Evolutionary conservation across 2,888 invertebrate species (phyloP).

Genomic region (Ischnura elegans): DNA sequence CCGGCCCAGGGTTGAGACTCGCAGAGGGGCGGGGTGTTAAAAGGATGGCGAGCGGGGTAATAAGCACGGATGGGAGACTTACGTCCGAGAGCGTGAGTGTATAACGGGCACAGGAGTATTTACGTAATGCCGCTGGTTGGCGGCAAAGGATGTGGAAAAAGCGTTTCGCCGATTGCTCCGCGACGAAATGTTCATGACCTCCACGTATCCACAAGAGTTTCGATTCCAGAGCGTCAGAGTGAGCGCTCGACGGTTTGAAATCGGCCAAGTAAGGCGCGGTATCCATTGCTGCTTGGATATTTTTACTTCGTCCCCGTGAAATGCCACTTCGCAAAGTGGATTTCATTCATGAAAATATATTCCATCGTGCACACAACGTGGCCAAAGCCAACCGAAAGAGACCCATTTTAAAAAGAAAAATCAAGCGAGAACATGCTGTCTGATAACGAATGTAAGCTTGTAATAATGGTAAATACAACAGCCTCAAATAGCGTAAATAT

Average conservation of each 20-base stretch:
- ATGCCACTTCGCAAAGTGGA: neutral
- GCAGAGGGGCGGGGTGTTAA: neutral
- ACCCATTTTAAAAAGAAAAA: too few relatives aligned
- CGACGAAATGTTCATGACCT: slow-evolving; percentile 31
- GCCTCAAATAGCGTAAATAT: too few relatives aligned
- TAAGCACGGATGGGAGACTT: neutral
- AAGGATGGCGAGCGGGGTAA: neutral
- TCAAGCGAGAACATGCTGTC: too few relatives aligned
- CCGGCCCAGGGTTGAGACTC: neutral
- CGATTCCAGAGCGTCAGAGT: neutral
- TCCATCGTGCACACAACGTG: neutral
- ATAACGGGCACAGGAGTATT: neutral
- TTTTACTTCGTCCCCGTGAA: neutral
- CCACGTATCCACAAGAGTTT: neutral
- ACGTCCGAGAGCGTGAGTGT: neutral
- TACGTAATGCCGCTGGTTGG: neutral
- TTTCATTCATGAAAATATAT: neutral
- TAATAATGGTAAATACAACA: too few relatives aligned
- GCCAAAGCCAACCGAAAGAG: neutral
- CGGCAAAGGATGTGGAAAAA: neutral
- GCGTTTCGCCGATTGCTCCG: neutral
- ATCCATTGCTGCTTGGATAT: neutral
- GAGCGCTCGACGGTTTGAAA: neutral
- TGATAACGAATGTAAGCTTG: too few relatives aligned
- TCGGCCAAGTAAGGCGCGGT: slow-evolving; percentile 25